Evolutionary conservation across 2,113 vertebrate species (phyloP).

Genomic region (Delphinus delphis): DNA sequence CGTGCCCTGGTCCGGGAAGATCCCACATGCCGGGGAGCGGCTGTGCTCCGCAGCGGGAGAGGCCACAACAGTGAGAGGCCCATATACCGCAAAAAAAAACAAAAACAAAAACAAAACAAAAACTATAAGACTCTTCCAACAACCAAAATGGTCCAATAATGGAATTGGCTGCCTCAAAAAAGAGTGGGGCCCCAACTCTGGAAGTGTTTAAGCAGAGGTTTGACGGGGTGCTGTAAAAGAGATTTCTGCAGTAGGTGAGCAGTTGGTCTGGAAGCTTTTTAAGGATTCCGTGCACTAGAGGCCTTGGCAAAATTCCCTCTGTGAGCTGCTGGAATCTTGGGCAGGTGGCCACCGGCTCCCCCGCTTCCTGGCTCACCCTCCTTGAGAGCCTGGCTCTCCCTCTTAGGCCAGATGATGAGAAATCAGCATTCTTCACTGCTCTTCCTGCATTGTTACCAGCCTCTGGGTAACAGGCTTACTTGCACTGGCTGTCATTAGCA

Average conservation of each 20-base stretch:
- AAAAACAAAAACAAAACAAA: background rate
- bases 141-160: background rate
- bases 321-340: background rate
- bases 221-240: background rate
- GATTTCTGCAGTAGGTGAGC: background rate
- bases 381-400: background rate
- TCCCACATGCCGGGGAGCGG: too few relatives aligned
- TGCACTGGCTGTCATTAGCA: background rate
- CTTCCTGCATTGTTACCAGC: background rate
- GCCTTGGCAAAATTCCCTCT: background rate
- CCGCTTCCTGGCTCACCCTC: background rate
- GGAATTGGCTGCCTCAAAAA: background rate
- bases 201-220: background rate
- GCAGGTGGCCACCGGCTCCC: background rate
- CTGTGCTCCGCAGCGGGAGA: too few relatives aligned
- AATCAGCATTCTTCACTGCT: background rate
- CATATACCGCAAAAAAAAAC: too few relatives aligned
- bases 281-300: background rate
- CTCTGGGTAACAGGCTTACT: background rate
- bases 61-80: too few relatives aligned
- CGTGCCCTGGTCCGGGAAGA: too few relatives aligned
- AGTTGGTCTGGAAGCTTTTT: background rate
- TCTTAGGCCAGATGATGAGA: background rate
- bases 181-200: background rate
- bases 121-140: background rate